A percentile compares a stretch with the other conserved stretches of the same genome.
phyloP scores from a whole-genome alignment of 2,888 invertebrate species.

The Acleris holmiana region DNA sequence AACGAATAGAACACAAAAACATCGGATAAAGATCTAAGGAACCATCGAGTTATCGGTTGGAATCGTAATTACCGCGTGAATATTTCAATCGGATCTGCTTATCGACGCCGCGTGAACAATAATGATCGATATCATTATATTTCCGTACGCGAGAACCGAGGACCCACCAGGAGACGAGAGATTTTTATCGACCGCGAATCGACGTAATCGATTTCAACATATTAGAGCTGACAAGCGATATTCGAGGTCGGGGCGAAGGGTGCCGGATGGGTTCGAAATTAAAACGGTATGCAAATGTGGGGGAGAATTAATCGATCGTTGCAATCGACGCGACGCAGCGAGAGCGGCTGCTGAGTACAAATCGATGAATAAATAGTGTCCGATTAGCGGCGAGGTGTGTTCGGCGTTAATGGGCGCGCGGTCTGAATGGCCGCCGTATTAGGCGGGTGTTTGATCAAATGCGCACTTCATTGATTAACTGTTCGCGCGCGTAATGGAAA shows the following conservation, averaged over 20 bases:
- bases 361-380: conserved; percentile 78
- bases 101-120: conserved; percentile 75
- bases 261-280: conserved; percentile 80
- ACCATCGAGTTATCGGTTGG: conserved; percentile 64
- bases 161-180: conserved; percentile 63
- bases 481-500: conserved; percentile 52
- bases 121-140: conserved; percentile 69
- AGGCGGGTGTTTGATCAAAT: conserved; percentile 61
- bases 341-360: conserved; percentile 74
- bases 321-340: conserved; percentile 73
- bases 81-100: conserved; percentile 77
- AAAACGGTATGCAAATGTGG: conserved; percentile 80
- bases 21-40: conserved; percentile 58
- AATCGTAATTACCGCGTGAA: conserved; percentile 80
- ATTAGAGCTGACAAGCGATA: conserved; percentile 71
- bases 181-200: conserved; percentile 70
- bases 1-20: conserved; percentile 57
- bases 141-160: conserved; percentile 60
- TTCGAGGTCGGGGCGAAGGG: conserved; percentile 74
- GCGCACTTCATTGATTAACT: conserved; percentile 63
- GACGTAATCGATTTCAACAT: conserved; percentile 78
- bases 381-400: conserved; percentile 73
- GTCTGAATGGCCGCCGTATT: conserved; percentile 67
- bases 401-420: conserved; percentile 68
- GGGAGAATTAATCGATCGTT: conserved; percentile 73